Evolutionary conservation across 2,797 vertebrate species (phyloP).

Genomic region (Protosalanx chinensis): DNA sequence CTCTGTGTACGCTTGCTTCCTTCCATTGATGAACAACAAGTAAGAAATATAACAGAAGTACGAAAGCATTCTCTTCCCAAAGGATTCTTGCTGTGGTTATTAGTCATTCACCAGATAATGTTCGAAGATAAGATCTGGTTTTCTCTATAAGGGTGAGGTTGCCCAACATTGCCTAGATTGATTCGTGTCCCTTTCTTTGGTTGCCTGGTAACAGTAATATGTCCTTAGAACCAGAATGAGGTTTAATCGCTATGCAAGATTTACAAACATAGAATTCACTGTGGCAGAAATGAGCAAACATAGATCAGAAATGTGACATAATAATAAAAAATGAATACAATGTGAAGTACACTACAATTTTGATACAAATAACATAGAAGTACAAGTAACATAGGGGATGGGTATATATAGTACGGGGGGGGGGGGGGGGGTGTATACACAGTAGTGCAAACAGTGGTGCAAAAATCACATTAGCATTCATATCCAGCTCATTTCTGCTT

Average conservation of each 20-base stretch:
- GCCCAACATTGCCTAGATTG: neutral
- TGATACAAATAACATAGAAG: too few relatives aligned
- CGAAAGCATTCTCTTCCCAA: slow-evolving; percentile 34
- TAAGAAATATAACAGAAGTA: slow-evolving; percentile 51
- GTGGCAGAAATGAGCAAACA: too few relatives aligned
- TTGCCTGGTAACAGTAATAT: slow-evolving; percentile 62
- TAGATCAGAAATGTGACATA: too few relatives aligned
- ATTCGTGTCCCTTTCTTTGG: slow-evolving; percentile 39
- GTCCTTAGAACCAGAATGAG: slow-evolving; percentile 15
- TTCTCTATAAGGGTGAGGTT: neutral
- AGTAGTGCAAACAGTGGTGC: too few relatives aligned
- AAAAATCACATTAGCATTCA: slow-evolving; percentile 24
- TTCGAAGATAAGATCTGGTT: too few relatives aligned
- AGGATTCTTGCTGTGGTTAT: slow-evolving; percentile 44
- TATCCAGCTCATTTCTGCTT: slow-evolving; percentile 39
- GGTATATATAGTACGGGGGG: too few relatives aligned
- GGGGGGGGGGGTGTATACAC: too few relatives aligned
- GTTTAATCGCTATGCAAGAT: too few relatives aligned
- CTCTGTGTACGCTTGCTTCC: slow-evolving; percentile 50
- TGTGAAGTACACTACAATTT: too few relatives aligned
- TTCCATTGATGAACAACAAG: slow-evolving; percentile 52
- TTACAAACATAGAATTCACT: too few relatives aligned
- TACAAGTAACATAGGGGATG: too few relatives aligned
- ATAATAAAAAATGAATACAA: too few relatives aligned
- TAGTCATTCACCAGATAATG: neutral